phyloP scores from a whole-genome alignment of 2,888 invertebrate genomes.

The Cinara cedri region DNA sequence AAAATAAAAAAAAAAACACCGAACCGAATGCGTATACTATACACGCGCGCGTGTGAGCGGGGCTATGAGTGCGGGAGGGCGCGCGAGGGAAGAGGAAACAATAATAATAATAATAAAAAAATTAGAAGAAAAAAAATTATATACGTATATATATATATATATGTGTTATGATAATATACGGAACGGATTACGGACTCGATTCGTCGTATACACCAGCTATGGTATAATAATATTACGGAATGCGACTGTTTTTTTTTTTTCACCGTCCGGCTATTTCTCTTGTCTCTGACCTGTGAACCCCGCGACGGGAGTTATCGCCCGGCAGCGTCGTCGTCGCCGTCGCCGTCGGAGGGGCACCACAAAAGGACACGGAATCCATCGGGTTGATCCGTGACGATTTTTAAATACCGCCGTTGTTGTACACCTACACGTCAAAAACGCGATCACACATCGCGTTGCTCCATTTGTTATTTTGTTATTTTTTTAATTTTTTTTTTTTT shows the following conservation, averaged over 20 bases:
- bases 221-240: conserved; percentile 33
- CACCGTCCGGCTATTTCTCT: conserved; percentile 17
- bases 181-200: conserved; percentile 48
- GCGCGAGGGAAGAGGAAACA: neutral
- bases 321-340: neutral
- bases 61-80: neutral
- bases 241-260: conserved; percentile 36
- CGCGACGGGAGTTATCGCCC: conserved; percentile 15
- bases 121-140: conserved; percentile 21
- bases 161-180: no score
- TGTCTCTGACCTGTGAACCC: conserved; percentile 42
- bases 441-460: neutral
- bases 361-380: conserved; percentile 33
- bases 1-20: neutral
- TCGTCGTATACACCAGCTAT: conserved; percentile 23
- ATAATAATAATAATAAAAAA: conserved; percentile 44
- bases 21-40: neutral
- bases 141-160: neutral
- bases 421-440: conserved; percentile 1
- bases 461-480: conserved; percentile 45
- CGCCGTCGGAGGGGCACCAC: neutral
- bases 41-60: neutral
- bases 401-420: conserved; percentile 14
- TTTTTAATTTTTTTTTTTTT: no score
- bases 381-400: conserved; percentile 52